Evolutionary conservation across 2,113 vertebrate species (phyloP).

Genomic region (Anolis carolinensis): DNA sequence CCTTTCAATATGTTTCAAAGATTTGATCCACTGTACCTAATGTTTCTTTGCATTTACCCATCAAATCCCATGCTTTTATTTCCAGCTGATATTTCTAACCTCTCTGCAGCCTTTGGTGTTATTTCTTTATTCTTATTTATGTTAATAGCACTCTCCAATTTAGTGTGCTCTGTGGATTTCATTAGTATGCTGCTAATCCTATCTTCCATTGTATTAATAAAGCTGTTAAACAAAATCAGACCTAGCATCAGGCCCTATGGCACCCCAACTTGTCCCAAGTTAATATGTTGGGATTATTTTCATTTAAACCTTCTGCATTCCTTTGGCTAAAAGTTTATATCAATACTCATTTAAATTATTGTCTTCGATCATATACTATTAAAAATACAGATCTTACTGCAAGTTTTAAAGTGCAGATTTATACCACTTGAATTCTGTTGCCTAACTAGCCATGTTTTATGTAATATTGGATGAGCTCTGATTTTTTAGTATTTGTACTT

Average conservation of each 20-base stretch:
- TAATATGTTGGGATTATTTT: slow-evolving; percentile 51
- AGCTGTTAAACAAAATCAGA: slow-evolving; percentile 70
- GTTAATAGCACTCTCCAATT: slow-evolving; percentile 44
- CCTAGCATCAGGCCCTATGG: slow-evolving; percentile 54
- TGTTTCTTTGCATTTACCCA: slow-evolving; percentile 44
- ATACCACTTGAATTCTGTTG: background rate
- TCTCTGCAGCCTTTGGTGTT: slow-evolving; percentile 53
- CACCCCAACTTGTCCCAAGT: slow-evolving; percentile 27
- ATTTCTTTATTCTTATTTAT: slow-evolving; percentile 45
- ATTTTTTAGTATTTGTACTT: background rate
- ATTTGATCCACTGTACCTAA: slow-evolving; percentile 46
- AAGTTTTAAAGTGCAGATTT: slow-evolving; percentile 23
- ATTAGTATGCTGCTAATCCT: slow-evolving; percentile 66
- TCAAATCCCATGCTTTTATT: slow-evolving; percentile 39
- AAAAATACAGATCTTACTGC: slow-evolving; percentile 23
- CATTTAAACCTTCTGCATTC: slow-evolving; percentile 51
- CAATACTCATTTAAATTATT: slow-evolving; percentile 46
- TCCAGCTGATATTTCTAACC: slow-evolving; percentile 51
- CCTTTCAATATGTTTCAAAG: slow-evolving; percentile 26
- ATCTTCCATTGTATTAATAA: slow-evolving; percentile 66
- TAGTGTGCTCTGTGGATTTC: slow-evolving; percentile 62
- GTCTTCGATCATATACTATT: slow-evolving; percentile 44
- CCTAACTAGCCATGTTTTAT: background rate
- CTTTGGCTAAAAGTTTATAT: slow-evolving; percentile 49
- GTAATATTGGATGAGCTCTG: background rate